Base-by-base conservation (phyloP, 2,888 invertebrate species). In the Synanthedon tipuliformis region DNA sequence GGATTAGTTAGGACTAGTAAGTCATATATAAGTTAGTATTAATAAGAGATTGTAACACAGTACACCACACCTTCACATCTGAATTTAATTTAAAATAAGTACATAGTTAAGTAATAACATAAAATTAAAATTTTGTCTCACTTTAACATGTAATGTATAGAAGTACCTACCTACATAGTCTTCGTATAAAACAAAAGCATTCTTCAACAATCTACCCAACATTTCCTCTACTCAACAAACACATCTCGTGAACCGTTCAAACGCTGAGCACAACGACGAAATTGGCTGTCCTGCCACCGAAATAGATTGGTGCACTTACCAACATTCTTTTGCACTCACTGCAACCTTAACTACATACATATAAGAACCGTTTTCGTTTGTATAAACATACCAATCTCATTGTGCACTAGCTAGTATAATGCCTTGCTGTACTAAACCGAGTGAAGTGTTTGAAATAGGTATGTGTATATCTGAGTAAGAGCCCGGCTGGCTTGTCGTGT, bases 271-370 rank as follows among this genome's bases (percentile, higher is more conserved):
- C 63, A 63, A 64, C 68, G 65, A 69, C 69, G 65, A 75, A 78
- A 78, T 79, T 79, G 79, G 73, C 71, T 75, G 74, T 75, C 75
- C 69, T 66, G 61, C 64, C 66, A 63, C 60, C 63, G 70, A 72
- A 76, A 76, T 76, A 70, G 74, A 75, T 73, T 70, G 71, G 64
- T 57, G 55, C 66, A 62, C 69, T 73, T 69, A 64, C 68, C 60
- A 63, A 51, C 40, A 49, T 58, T 15, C 45, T 15, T 13, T 15
- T 45, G 12, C 45, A 45, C 7, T 13, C 45, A 13, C 3, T 45
- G 8, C 7, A 45, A 15, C 45, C 45, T 45, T 13, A 13, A 45
- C 8, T 2, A n/a, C 15, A 0, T 41, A 5, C 13, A 0, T 0
- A 23, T 57, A 72, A 57, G 56, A 63, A 18, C 52, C 18, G 56